phyloP scores from a whole-genome alignment of 2,888 invertebrate species.

The Pardosa pseudoannulata region DNA sequence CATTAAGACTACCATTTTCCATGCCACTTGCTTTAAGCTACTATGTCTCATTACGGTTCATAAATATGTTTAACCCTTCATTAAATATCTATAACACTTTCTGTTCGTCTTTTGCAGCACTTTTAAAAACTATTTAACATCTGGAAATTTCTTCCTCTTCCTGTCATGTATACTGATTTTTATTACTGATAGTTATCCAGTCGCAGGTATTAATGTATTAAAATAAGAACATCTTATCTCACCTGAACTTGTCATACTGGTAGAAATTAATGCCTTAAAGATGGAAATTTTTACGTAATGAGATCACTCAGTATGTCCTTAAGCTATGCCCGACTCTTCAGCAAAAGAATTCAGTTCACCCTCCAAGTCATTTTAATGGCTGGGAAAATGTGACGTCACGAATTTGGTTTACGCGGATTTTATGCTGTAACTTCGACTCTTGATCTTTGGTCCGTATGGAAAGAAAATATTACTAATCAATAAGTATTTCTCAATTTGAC shows the following conservation, averaged over 20 bases:
- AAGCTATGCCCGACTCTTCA: neutral
- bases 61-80: no score
- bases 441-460: constrained; percentile 3
- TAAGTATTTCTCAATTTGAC: neutral
- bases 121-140: no score
- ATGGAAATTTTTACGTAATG: neutral
- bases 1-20: no score
- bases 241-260: neutral
- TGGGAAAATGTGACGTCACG: neutral
- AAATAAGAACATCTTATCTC: no score
- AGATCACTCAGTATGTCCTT: neutral
- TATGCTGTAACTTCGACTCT: neutral
- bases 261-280: neutral
- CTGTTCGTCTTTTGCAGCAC: no score
- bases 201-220: no score
- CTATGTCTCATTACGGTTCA: no score
- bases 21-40: no score
- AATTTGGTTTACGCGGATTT: neutral
- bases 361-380: neutral
- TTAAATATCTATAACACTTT: no score
- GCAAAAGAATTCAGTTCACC: neutral
- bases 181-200: no score
- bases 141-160: no score
- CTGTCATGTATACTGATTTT: no score
- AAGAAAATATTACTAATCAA: constrained; percentile 4